Base-by-base conservation (phyloP, 23 tunicate species). In the Styela clava region DNA sequence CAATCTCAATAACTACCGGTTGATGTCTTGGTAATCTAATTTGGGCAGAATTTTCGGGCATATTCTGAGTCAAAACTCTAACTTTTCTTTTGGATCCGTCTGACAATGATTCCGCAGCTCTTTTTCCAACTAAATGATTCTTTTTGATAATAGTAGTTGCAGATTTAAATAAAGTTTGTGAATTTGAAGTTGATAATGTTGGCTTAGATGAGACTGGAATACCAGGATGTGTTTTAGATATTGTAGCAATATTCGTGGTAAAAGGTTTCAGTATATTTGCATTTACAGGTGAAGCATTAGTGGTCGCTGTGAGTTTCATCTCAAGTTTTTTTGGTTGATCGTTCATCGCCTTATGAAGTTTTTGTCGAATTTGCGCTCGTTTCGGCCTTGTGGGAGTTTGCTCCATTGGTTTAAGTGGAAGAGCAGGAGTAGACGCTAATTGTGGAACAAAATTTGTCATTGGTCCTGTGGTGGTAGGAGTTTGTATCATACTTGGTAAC, bases 1-100 rank as follows among this genome's bases (percentile, higher is more conserved):
- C 64, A 32, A 83, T 23, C 22, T 83, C 74, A 73, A 88, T 77
- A 7, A 88, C 87, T 9, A 88, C 87, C 2, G 92, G 92, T 3
- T 84, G 82, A 52, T 88, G 92, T 16, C 33, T 36, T 0, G 81
- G 81, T 16, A 76, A 52, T 27, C 25, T 23, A 27, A 76, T 44
- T 29, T 35, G 2, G 16, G 81, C 81, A 29, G 77, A 3, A 5
- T 22, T 2, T 30, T 34, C 35, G 9, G 56, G 56, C 56, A 12
- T 44, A 12, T 44, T 44, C 12, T 44, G 56, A 5, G 56, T 44
- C 7, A 44, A 5, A 12, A 44, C 56, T 5, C 56, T 7, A 44
- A 44, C 56, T 71, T 28, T 71, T 34, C 34, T 26, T 22, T 33
- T 32, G 35, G 16, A 3, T 30, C 20, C 9, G 5, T 27, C 35